Evolutionary conservation across 2,888 invertebrate species (phyloP).

Genomic region (Nemurella pictetii): DNA sequence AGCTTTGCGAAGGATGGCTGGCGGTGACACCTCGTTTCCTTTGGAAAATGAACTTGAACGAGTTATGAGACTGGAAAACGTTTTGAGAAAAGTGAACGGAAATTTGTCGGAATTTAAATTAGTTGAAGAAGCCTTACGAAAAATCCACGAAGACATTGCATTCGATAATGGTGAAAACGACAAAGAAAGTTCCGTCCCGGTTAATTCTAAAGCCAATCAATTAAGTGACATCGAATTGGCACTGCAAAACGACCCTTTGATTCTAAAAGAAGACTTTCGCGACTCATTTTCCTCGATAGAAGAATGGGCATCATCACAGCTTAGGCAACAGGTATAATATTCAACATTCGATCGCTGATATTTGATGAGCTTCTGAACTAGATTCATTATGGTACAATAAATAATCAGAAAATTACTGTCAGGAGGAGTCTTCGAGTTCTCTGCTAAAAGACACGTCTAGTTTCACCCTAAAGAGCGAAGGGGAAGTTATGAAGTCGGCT

Average conservation of each 20-base stretch:
- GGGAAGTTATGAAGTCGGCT: constrained; percentile 14
- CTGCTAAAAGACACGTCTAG: not conserved
- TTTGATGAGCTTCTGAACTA: too few relatives aligned
- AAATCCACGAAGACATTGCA: not conserved
- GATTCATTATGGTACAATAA: too few relatives aligned
- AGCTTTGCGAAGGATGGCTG: not conserved
- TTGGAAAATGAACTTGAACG: not conserved
- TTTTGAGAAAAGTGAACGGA: constrained; percentile 7
- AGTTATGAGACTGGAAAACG: not conserved
- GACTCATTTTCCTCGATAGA: not conserved
- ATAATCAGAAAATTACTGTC: too few relatives aligned
- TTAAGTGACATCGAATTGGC: not conserved
- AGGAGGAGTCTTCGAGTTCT: not conserved
- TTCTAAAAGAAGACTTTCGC: not conserved
- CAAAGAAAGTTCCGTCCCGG: not conserved
- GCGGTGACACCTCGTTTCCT: not conserved
- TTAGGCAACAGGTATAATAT: not conserved
- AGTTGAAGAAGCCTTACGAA: not conserved
- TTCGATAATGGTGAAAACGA: not conserved
- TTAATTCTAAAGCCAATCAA: not conserved
- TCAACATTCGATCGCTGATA: too few relatives aligned
- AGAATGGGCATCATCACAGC: not conserved
- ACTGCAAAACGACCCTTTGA: not conserved
- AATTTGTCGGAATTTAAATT: not conserved
- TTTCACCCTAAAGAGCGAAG: not conserved